phyloP scores from a whole-genome alignment of 2,888 invertebrate genomes.

The Acronicta leporina region DNA sequence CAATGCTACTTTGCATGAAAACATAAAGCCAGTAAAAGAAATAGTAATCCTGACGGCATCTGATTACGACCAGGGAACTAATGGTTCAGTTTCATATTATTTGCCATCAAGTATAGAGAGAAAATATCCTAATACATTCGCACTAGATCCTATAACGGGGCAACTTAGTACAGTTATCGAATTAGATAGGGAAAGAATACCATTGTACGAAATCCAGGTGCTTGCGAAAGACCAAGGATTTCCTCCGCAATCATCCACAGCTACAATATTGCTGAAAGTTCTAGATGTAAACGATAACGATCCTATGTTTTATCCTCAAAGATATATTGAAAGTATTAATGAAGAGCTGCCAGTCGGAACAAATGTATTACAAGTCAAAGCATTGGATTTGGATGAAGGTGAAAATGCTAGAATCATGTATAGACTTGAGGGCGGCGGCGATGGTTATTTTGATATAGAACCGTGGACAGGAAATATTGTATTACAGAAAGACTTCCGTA shows the following conservation, averaged over 20 bases:
- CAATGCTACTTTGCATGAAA: slow-evolving; percentile 94
- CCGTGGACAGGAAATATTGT: slow-evolving; percentile 93
- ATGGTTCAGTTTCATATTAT: slow-evolving; percentile 96
- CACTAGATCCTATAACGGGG: slow-evolving; percentile 95
- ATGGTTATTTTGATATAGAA: slow-evolving; percentile 94
- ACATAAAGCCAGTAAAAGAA: slow-evolving; percentile 93
- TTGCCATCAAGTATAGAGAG: slow-evolving; percentile 93
- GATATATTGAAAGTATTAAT: slow-evolving; percentile 94
- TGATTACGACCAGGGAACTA: slow-evolving; percentile 97
- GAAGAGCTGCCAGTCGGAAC: slow-evolving; percentile 91
- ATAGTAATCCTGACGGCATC: slow-evolving; percentile 95
- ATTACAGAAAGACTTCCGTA: slow-evolving; percentile 91
- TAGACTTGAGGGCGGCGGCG: slow-evolving; percentile 93
- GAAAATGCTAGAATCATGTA: slow-evolving; percentile 95
- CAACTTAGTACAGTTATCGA: slow-evolving; percentile 93
- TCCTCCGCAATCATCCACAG: slow-evolving; percentile 96
- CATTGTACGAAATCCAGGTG: slow-evolving; percentile 94
- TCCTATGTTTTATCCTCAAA: slow-evolving; percentile 96
- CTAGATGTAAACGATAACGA: slow-evolving; percentile 97
- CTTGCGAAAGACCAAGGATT: slow-evolving; percentile 97
- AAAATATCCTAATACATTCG: slow-evolving; percentile 95
- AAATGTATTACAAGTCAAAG: slow-evolving; percentile 92
- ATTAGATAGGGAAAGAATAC: slow-evolving; percentile 94
- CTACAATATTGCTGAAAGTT: slow-evolving; percentile 94
- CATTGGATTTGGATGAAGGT: slow-evolving; percentile 96